phyloP scores from a whole-genome alignment of 2,888 invertebrate species.

The Scaptomyza flava region DNA sequence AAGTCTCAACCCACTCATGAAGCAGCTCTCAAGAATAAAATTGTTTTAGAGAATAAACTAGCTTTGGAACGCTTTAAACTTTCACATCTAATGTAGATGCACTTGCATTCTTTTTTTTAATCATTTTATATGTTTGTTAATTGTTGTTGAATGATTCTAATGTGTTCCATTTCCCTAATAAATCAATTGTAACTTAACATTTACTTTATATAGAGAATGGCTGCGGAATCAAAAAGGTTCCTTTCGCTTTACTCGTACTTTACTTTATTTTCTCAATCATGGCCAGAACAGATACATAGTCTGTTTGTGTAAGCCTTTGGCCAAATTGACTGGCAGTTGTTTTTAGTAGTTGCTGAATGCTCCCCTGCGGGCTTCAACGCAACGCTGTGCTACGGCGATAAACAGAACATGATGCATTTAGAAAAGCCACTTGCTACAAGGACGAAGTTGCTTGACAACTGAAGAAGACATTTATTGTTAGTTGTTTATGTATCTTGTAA shows the following conservation, averaged over 20 bases:
- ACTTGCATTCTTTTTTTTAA: too few relatives aligned
- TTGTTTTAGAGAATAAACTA: slow-evolving; percentile 27
- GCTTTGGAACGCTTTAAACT: slow-evolving; percentile 19
- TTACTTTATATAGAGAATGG: neutral
- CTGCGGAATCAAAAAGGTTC: neutral
- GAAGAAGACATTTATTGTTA: neutral
- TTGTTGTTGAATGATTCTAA: neutral
- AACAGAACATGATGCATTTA: neutral
- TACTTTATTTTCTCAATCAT: neutral
- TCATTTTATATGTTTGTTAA: neutral
- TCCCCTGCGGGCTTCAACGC: neutral
- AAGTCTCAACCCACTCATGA: slow-evolving; percentile 45
- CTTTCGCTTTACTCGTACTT: neutral
- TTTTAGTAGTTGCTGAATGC: neutral
- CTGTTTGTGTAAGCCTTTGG: neutral
- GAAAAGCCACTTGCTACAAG: neutral
- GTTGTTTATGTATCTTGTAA: neutral
- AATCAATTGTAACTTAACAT: neutral
- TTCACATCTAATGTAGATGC: neutral
- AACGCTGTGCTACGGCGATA: neutral
- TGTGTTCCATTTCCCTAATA: neutral
- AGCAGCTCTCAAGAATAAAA: slow-evolving; percentile 35
- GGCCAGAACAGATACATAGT: too few relatives aligned
- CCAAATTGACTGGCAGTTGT: neutral
- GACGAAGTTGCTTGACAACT: neutral